Conservation (phyloP, 2,113 vertebrate species). For the Cynoglossus semilaevis region DNA sequence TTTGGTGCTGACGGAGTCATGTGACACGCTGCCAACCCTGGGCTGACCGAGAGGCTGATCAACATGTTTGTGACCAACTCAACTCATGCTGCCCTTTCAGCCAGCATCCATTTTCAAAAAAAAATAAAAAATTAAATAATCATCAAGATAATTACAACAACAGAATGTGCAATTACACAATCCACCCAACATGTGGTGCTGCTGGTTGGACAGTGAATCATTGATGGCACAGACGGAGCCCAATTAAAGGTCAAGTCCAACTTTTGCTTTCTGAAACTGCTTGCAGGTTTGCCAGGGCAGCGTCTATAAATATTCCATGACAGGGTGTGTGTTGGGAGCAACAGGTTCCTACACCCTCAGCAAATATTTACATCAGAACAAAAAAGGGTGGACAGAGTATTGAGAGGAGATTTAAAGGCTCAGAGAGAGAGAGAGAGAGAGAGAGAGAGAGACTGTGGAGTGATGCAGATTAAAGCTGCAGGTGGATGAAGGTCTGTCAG, state of each 20-base stretch:
- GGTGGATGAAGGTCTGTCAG: slow-evolving; percentile 5
- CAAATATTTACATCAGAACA: slow-evolving; percentile 55
- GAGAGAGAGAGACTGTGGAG: slow-evolving; percentile 1
- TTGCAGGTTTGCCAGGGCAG: slow-evolving; percentile 12
- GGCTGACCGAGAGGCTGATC: slow-evolving; percentile 1
- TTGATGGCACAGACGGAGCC: not conserved
- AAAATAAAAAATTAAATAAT: too few species aligned
- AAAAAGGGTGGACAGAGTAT: slow-evolving; percentile 16
- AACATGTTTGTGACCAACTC: slow-evolving; percentile 9
- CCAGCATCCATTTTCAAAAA: slow-evolving; percentile 3
- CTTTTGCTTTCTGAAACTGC: slow-evolving; percentile 26
- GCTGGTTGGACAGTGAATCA: slow-evolving; percentile 11
- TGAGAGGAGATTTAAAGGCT: slow-evolving; percentile 23
- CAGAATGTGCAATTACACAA: slow-evolving; percentile 24
- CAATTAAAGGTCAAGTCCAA: slow-evolving; percentile 33
- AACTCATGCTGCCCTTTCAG: not conserved
- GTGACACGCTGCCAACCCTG: slow-evolving; percentile 17
- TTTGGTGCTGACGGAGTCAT: slow-evolving; percentile 19
- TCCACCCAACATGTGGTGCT: slow-evolving; percentile 3
- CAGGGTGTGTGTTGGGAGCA: slow-evolving; percentile 32
- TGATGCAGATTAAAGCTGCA: slow-evolving; percentile 5
- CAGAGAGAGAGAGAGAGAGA: not conserved
- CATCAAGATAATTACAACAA: slow-evolving; percentile 32
- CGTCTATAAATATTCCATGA: slow-evolving; percentile 10
- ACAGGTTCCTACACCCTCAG: slow-evolving; percentile 63